Evolutionary conservation across 2,888 invertebrate genomes (phyloP).

Genomic region (Ophion ventricosus): DNA sequence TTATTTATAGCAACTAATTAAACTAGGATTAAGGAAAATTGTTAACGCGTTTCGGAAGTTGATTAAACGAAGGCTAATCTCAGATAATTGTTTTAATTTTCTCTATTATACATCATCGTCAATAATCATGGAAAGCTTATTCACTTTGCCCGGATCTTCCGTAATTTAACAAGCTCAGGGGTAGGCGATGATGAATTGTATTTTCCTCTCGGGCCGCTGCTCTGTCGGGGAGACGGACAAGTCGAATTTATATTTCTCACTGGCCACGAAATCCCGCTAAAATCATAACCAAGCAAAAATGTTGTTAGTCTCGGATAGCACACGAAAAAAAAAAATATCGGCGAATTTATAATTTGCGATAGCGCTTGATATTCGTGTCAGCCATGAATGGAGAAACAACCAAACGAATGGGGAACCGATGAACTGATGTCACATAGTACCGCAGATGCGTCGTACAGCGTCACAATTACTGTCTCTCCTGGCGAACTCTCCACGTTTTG

Average conservation of each 20-base stretch:
- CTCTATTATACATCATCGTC: too few relatives aligned
- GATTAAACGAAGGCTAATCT: too few relatives aligned
- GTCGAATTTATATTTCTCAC: neutral
- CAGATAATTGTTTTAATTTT: too few relatives aligned
- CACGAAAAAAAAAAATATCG: neutral
- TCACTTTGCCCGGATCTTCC: too few relatives aligned
- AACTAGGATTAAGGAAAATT: too few relatives aligned
- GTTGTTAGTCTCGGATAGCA: neutral
- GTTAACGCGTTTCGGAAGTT: too few relatives aligned
- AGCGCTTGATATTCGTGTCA: neutral
- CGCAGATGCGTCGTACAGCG: neutral
- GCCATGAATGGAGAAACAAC: neutral
- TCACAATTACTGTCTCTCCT: neutral
- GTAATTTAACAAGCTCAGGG: too few relatives aligned
- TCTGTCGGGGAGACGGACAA: neutral
- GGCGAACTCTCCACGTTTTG: slow-evolving; percentile 16
- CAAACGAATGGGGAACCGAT: neutral
- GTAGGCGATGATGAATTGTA: too few relatives aligned
- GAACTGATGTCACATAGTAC: neutral
- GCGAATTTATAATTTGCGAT: neutral
- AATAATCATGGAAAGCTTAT: too few relatives aligned
- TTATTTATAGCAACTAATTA: too few relatives aligned
- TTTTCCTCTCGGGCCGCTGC: neutral
- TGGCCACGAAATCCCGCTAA: neutral
- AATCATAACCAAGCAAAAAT: neutral